These are phyloP conservation scores for Nephrotoma guestfalica DNA, from an alignment of 2,888 invertebrate species.

Conservation along the genomic window DNA sequence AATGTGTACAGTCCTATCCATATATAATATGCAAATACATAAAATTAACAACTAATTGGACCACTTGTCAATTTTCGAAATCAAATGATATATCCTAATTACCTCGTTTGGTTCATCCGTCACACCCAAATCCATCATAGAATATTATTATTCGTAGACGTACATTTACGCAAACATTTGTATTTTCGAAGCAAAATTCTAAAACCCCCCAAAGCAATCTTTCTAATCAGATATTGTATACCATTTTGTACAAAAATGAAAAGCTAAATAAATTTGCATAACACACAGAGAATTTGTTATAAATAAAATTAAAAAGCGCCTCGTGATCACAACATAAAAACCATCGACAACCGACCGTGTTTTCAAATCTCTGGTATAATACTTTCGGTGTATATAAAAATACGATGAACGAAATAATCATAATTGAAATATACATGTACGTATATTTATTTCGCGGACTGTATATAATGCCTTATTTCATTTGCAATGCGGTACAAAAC, in stretches of 20 bases:
- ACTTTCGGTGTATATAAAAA: neutral
- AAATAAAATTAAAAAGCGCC: neutral
- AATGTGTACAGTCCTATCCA: too few relatives aligned
- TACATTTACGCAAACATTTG: neutral
- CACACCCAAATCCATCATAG: neutral
- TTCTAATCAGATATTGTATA: neutral
- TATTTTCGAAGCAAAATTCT: neutral
- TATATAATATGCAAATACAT: too few relatives aligned
- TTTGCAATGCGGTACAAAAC: neutral
- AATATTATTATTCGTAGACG: neutral
- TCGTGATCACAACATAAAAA: neutral
- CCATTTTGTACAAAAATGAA: neutral
- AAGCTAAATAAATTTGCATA: neutral
- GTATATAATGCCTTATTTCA: neutral
- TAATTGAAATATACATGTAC: neutral
- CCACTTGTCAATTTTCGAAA: neutral
- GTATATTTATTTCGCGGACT: neutral
- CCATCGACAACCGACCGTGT: neutral
- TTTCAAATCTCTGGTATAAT: neutral
- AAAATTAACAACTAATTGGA: neutral
- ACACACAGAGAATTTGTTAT: neutral
- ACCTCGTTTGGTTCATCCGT: neutral
- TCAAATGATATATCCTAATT: neutral
- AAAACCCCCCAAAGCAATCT: neutral
- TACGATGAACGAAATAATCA: neutral